A percentile compares a stretch with the other conserved stretches of the same genome.
These are phyloP conservation scores for Hypotaenidia okinawae DNA, from an alignment of 2,797 vertebrate genomes.

Conservation along the genomic window DNA sequence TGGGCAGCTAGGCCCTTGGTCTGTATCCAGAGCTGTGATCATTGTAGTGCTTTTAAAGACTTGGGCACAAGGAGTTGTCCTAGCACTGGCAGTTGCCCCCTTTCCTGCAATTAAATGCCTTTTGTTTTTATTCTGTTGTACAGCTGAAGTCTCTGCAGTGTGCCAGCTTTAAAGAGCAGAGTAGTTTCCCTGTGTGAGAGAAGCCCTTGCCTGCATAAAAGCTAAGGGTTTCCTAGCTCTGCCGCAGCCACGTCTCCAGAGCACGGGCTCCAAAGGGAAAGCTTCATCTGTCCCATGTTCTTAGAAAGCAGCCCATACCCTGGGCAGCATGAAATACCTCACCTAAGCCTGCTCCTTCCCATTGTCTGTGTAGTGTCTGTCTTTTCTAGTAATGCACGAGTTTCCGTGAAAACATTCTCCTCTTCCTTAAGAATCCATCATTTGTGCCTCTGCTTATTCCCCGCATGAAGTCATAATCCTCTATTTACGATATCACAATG, in stretches of 20 bases:
- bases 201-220: background rate
- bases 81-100: background rate
- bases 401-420: slow-evolving; percentile 24
- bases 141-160: background rate
- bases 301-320: background rate
- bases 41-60: slow-evolving; percentile 21
- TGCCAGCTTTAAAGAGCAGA: background rate
- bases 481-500: slow-evolving; percentile 53
- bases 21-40: background rate
- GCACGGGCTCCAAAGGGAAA: background rate
- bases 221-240: background rate
- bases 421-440: slow-evolving; percentile 37
- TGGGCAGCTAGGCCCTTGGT: background rate
- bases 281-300: background rate
- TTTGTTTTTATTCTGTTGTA: slow-evolving; percentile 24
- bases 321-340: background rate
- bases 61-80: background rate
- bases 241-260: background rate
- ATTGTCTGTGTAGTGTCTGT: background rate
- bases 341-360: background rate
- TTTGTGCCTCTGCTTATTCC: slow-evolving; percentile 63
- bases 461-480: slow-evolving; percentile 56
- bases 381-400: background rate
- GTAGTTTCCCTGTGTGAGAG: background rate
- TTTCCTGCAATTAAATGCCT: slow-evolving; percentile 40